Base-by-base conservation (phyloP, 1,140 invertebrate species). In the Calycopis cecrops region DNA sequence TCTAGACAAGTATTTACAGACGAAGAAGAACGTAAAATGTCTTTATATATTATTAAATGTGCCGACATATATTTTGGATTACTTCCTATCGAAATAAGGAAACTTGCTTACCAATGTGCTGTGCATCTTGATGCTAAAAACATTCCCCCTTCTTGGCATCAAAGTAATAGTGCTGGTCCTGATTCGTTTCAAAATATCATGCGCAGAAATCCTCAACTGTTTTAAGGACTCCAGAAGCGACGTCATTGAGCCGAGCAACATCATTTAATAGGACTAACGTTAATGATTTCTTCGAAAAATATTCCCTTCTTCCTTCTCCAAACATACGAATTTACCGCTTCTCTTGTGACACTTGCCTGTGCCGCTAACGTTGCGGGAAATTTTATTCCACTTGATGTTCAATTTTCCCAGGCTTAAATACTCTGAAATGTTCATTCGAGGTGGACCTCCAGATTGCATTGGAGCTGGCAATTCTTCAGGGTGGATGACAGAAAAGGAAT, bases 351-450 rank as follows among this genome's bases (percentile, higher is more conserved):
- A 38, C 49, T 65, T 34, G 67, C 63, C 4, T 28, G n/a, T 35
- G 48, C 33, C 2, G 10, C 16, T 33, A 50, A 35, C 63, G 73
- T 77, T 51, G 53, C 52, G 42, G 79, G 77, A 21, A 67, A 62
- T 42, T 62, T 50, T 40, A 57, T 83, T 44, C 73, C 77, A 33
- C 72, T n/a, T 71, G 42, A 63, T 71, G 61, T 73, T 79, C 28
- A 57, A 79, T 40, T 87, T 85, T 69, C 72, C 67, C 0, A 52
- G 69, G 35, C 73, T 69, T 59, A 68, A 62, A 48, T 76, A 68
- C 57, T 69, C 64, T 42, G 55, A 50, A 17, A 37, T 60, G 6
- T 73, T 73, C 52, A 7, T 75, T 62, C 35, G 18, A 12, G 44
- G 48, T 65, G 71, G 65, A 21, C 69, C 66, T 14, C 40, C 58